Conservation (phyloP, 2,113 vertebrate genomes). For the Trochalopteron elliotii region DNA sequence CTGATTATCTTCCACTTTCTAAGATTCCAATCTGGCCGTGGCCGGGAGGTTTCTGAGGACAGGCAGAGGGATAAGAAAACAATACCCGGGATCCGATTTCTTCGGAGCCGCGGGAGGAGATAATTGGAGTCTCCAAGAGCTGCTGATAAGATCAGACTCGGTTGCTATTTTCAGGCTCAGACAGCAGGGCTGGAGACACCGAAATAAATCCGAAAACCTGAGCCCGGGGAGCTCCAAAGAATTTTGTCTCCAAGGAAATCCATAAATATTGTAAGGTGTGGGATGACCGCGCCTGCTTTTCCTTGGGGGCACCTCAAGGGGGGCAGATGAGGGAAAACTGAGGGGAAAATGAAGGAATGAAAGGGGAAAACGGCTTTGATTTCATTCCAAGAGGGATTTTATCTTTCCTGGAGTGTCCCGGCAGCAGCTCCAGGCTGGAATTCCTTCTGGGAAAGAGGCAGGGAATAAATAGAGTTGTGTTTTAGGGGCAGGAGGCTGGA, state of each 20-base stretch:
- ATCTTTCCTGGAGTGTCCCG: background rate
- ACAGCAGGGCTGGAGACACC: no score
- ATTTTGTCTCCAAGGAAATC: no score
- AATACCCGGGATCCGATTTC: background rate
- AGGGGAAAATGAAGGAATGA: background rate
- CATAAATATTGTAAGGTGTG: no score
- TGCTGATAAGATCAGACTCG: no score
- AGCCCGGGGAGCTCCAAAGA: no score
- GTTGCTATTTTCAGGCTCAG: no score
- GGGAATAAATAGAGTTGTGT: background rate
- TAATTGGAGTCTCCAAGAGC: no score
- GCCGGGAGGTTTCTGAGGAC: conserved; percentile 37
- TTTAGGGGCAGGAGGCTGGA: background rate
- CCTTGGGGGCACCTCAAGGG: no score
- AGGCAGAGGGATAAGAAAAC: conserved; percentile 41
- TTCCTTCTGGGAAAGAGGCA: background rate
- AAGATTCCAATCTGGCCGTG: background rate
- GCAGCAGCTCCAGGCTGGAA: background rate
- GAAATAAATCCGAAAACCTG: no score
- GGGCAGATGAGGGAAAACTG: background rate
- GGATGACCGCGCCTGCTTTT: no score
- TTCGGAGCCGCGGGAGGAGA: no score
- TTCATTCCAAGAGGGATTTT: background rate
- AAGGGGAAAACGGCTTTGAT: background rate
- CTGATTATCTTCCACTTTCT: background rate